A percentile compares a stretch with the other conserved stretches of the same genome.
Evolutionary conservation across 2,113 vertebrate species (phyloP).

Genomic region (Hiodon tergisus): DNA sequence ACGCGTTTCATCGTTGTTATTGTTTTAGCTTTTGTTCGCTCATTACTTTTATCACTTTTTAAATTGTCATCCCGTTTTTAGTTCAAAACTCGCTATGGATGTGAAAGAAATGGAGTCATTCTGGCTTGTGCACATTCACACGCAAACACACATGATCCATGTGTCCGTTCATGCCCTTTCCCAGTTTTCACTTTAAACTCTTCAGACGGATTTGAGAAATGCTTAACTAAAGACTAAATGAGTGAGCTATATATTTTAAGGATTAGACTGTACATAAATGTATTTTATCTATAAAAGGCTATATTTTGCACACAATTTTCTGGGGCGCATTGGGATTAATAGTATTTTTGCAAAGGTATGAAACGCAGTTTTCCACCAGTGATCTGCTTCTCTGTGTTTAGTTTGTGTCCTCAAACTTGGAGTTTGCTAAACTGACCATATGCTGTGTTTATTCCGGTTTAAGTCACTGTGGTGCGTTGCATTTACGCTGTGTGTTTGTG

Average conservation of each 20-base stretch:
- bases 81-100: neutral
- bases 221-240: neutral
- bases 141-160: neutral
- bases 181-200: neutral
- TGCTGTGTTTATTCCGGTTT: no score
- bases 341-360: slow-evolving; percentile 3
- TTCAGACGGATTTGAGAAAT: neutral
- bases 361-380: neutral
- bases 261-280: slow-evolving; percentile 45
- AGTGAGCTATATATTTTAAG: slow-evolving; percentile 50
- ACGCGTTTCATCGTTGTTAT: slow-evolving; percentile 65
- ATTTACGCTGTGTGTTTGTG: no score
- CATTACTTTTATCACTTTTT: slow-evolving; percentile 19
- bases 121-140: neutral
- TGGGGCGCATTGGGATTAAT: slow-evolving; percentile 9
- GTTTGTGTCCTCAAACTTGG: no score
- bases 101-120: neutral
- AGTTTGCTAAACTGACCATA: no score
- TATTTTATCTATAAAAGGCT: slow-evolving; percentile 55
- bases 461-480: no score
- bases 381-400: no score
- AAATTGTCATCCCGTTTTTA: slow-evolving; percentile 16
- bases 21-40: slow-evolving; percentile 41
- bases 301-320: slow-evolving; percentile 52
- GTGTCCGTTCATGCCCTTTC: neutral